phyloP scores from a whole-genome alignment of 2,113 vertebrate genomes.

The Lampris megalopsis region DNA sequence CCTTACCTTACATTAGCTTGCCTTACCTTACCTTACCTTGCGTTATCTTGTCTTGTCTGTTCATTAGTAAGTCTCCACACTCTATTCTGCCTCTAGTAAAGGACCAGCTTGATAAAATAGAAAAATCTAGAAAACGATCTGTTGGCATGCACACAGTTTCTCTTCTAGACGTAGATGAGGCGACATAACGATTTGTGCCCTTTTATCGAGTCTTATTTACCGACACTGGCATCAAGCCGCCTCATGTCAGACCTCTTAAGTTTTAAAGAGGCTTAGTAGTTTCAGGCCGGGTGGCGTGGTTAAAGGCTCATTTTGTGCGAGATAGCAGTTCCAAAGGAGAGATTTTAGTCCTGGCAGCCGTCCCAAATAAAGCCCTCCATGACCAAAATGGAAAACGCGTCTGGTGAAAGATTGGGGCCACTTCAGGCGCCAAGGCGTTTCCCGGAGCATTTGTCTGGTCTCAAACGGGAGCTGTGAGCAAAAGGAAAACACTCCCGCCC shows the following conservation, averaged over 20 bases:
- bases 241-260: neutral
- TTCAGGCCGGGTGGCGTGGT: neutral
- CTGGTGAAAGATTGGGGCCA: neutral
- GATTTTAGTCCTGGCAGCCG: neutral
- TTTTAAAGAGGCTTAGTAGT: neutral
- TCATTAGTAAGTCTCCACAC: too few relatives aligned
- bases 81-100: too few relatives aligned
- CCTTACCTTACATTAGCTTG: too few relatives aligned
- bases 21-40: too few relatives aligned
- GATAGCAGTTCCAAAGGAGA: neutral
- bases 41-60: too few relatives aligned
- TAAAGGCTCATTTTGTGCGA: neutral
- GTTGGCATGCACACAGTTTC: too few relatives aligned
- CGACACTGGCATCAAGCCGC: neutral
- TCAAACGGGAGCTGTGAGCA: neutral
- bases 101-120: too few relatives aligned
- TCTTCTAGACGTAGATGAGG: too few relatives aligned
- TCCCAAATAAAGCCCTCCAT: neutral
- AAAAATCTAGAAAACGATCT: neutral
- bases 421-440: neutral
- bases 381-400: neutral
- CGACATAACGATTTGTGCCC: too few relatives aligned
- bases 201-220: neutral
- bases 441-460: neutral
- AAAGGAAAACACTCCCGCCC: neutral